Evolutionary conservation across 2,113 vertebrate species (phyloP), one percentile per base, ranked within the genome.

Genomic region (Falco punctatus): DNA sequence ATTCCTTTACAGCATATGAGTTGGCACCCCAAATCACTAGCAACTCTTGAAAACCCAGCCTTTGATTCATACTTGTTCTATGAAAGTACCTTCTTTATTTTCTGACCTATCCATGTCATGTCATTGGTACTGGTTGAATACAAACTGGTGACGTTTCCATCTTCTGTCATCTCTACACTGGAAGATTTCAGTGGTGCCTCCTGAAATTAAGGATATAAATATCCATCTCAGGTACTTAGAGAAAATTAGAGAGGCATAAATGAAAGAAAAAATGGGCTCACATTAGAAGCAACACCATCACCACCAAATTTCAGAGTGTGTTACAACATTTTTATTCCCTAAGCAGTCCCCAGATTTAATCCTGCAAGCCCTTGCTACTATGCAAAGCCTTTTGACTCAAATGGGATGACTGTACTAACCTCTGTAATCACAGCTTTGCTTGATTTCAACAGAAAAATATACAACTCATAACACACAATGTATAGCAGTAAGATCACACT

Each of bases 81-180:
- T 69, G 21, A 85, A 88, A 94, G 32, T 96, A 99, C 99, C 97
- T 96, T 94, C 46, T 98, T 90, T 44, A 35, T 94, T 94, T 97
- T 98, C 81, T 95, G 96, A 51, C 98, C 98, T 71, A 98, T 86
- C 99, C 99, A 99, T 33, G 98, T 98, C 35, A 78, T 66, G 52
- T 97, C 96, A 77, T 85, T 66, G 33, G 90, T 78, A 87, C 90
- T 82, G 70, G 33, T 75, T 75, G 89, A 77, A 79, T 71, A 55
- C 40, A 85, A 75, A 78, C 40, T 72, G 30, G 67, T 92, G 88
- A 92, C 7, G 8, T 95, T 97, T 81, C 97, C 96, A 59, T 98
- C 97, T 91, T 98, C 95, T 13, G 86, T 96, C 75, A 96, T 58
- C 72, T 98, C 97, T 74, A 86, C 51, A 70, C 18, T 42, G 30